Base-by-base conservation (phyloP, 2,797 vertebrate species). In the Rhadinocentrus ornatus region DNA sequence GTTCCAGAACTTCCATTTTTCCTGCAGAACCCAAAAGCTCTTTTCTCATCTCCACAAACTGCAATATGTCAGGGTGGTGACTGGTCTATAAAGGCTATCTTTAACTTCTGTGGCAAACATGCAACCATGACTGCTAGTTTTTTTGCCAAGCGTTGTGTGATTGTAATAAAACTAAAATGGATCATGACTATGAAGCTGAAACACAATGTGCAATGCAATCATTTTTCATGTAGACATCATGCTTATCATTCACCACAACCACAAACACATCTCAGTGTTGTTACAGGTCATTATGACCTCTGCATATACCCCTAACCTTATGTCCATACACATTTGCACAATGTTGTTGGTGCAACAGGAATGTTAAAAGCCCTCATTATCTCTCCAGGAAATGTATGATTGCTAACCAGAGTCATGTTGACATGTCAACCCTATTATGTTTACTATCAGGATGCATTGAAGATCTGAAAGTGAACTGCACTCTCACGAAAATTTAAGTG, bases 281-380 rank as follows among this genome's bases (percentile, higher is more conserved):
- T 78, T 63, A 52, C 86, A 73, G 88, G 89, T 89, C 89, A 85
- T 73, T 63, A 24, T 78, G 74, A 64, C 84, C 82, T 82, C 69
- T 75, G 62, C 59, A 58, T 65, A 68, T 62, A 64, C 66, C 56
- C 35, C 70, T 27, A 60, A 63, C 63, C 57, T 50, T 54, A 55
- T 70, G 67, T 24, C 11, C 63, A 55, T 1, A 55, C 57, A 68
- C 75, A 56, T 81, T 81, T 85, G 20, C 76, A 65, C 75, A 83
- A 66, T 77, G 68, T 76, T 89, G 83, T 82, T 88, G 80, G 80
- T 84, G 75, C 77, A 84, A 84, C 80, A 84, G 83, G 88, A 91
- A 90, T 89, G 82, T 89, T 90, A 87, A 93, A 90, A 90, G 90
- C 88, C 77, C 52, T 88, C 83, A 90, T 90, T 92, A 91, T 92